phyloP scores from a whole-genome alignment of 2,797 vertebrate species.

The Allobates femoralis region DNA sequence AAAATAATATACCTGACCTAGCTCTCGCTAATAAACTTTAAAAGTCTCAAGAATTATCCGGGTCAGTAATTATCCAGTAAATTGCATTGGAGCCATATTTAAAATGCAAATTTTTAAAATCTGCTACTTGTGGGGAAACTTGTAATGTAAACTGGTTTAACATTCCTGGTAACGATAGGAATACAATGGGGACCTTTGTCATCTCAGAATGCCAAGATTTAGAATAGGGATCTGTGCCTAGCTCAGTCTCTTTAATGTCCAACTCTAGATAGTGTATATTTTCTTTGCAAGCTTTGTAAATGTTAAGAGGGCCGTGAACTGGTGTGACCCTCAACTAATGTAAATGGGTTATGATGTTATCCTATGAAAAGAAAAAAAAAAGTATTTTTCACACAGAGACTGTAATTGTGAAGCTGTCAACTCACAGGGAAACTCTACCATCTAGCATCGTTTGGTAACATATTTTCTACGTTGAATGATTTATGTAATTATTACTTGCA shows the following conservation, averaged over 20 bases:
- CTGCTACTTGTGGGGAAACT: not conserved
- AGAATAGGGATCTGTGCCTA: not conserved
- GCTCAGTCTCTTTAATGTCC: not conserved
- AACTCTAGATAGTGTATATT: conserved; percentile 20
- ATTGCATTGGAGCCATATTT: conserved; percentile 16
- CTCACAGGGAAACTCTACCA: not conserved
- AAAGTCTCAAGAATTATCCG: conserved; percentile 23
- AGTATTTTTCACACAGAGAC: not conserved
- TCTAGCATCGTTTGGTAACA: not conserved
- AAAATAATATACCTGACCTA: conserved; percentile 45
- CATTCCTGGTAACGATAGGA: not conserved
- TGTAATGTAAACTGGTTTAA: conserved; percentile 16
- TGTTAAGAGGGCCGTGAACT: not conserved
- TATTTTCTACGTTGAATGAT: not conserved
- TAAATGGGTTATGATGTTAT: not conserved
- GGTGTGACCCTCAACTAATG: not conserved
- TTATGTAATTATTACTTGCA: not conserved
- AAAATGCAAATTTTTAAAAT: conserved; percentile 31
- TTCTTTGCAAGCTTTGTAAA: not conserved
- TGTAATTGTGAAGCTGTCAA: not conserved
- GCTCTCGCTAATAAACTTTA: conserved; percentile 35
- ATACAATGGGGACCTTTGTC: not conserved
- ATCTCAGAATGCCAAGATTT: not conserved
- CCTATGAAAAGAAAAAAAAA: not conserved
- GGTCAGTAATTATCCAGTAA: conserved; percentile 47